Percentiles rank a stretch among this genome's conserved stretches.
Conservation (phyloP, 2,888 invertebrate genomes). For the Cerceris ruficornis region DNA sequence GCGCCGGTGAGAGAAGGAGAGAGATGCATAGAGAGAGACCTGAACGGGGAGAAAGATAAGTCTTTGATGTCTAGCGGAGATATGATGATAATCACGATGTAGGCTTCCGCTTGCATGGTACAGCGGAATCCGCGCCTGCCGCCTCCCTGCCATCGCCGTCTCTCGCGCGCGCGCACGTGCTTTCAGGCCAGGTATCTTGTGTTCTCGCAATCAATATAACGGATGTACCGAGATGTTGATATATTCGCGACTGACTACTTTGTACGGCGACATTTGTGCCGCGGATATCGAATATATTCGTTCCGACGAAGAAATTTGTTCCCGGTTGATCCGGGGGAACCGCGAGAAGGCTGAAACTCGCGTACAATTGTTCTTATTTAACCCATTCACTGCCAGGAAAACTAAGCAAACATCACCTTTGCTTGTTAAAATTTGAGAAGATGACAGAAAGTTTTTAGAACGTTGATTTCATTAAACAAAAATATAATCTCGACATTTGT, state of each 20-base stretch:
- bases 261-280: slow-evolving; percentile 35
- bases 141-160: slow-evolving; percentile 43
- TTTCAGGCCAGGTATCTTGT: slow-evolving; percentile 63
- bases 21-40: slow-evolving; percentile 49
- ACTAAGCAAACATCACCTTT: no score
- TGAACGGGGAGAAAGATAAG: slow-evolving; percentile 68
- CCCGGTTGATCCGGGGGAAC: background rate
- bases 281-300: background rate
- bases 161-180: slow-evolving; percentile 58
- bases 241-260: slow-evolving; percentile 47
- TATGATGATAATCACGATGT: slow-evolving; percentile 76
- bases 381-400: no score
- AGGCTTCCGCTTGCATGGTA: slow-evolving; percentile 68
- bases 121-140: slow-evolving; percentile 63
- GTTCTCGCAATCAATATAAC: slow-evolving; percentile 67
- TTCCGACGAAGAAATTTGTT: background rate
- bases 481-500: no score
- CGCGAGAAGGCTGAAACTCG: no score
- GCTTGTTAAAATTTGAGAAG: no score
- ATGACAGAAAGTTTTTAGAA: no score
- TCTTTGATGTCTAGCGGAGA: slow-evolving; percentile 78
- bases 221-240: slow-evolving; percentile 64
- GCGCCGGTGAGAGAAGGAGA: slow-evolving; percentile 3
- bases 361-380: no score
- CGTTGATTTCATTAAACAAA: no score